Evolutionary conservation across 2,113 vertebrate genomes (phyloP).

Genomic region (Capreolus pygargus): DNA sequence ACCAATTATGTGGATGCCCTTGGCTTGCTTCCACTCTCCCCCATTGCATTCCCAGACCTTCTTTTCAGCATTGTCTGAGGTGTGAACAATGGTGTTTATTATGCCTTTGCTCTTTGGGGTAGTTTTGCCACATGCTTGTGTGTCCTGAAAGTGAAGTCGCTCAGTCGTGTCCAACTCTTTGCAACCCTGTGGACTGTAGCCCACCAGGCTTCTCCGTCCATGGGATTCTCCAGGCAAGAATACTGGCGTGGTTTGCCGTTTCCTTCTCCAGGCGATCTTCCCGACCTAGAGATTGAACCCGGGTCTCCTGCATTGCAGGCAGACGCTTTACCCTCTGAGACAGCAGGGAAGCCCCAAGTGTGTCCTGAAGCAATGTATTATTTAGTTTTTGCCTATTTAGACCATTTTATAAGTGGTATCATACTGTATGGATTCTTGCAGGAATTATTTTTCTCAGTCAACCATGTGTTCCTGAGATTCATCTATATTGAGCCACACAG

Average conservation of each 20-base stretch:
- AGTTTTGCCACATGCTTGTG: neutral
- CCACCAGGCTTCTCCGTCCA: too few species aligned
- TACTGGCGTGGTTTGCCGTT: too few species aligned
- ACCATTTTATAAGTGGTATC: neutral
- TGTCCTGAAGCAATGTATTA: neutral
- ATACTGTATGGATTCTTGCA: neutral
- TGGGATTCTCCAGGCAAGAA: too few species aligned
- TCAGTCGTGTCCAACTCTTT: too few species aligned
- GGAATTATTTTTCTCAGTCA: neutral
- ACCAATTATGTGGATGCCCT: accelerated
- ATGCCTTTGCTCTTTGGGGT: neutral
- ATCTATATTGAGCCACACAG: neutral
- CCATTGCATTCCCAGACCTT: neutral
- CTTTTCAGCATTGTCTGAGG: neutral
- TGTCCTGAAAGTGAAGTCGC: neutral
- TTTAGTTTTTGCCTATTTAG: neutral
- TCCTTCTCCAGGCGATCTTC: too few species aligned
- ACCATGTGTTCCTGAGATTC: neutral
- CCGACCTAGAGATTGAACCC: too few species aligned
- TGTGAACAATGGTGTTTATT: neutral
- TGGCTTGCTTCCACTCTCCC: too few species aligned
- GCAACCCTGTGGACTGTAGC: too few species aligned
- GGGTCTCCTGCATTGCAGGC: too few species aligned
- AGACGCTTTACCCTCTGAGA: too few species aligned
- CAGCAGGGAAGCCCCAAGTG: neutral